Conservation (phyloP, 2,888 invertebrate genomes). For the Parnassius apollo region DNA sequence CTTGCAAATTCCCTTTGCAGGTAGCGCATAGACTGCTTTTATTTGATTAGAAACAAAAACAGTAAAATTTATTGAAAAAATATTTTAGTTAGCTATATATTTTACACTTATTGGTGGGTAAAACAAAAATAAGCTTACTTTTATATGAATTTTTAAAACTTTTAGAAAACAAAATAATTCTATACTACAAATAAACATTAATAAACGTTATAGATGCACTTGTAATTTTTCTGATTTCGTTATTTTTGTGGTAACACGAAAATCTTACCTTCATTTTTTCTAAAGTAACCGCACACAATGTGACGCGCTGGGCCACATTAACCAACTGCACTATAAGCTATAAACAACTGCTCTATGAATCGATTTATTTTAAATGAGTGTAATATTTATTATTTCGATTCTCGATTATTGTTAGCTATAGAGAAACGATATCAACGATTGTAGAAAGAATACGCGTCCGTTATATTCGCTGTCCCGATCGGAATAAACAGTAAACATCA, state of each 20-base stretch:
- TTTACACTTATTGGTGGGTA: too few species aligned
- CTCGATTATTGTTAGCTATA: slow-evolving; percentile 21
- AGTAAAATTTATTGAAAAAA: too few species aligned
- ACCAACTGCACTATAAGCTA: slow-evolving; percentile 20
- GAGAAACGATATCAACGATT: slow-evolving; percentile 23
- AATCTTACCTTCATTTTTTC: slow-evolving; percentile 20
- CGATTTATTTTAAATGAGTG: slow-evolving; percentile 26
- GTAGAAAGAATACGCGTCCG: slow-evolving; percentile 28
- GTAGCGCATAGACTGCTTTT: too few species aligned
- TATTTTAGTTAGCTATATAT: too few species aligned
- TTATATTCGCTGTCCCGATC: slow-evolving; percentile 28
- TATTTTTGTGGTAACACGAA: neutral
- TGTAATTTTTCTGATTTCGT: too few species aligned
- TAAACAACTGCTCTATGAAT: slow-evolving; percentile 19
- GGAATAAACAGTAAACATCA: slow-evolving; percentile 29
- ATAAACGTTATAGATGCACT: too few species aligned
- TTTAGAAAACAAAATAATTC: too few species aligned
- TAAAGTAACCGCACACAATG: slow-evolving; percentile 5
- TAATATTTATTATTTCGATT: slow-evolving; percentile 30
- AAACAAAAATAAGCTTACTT: too few species aligned
- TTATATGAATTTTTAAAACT: too few species aligned
- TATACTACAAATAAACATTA: too few species aligned
- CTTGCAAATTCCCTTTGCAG: too few species aligned
- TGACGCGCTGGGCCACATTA: slow-evolving; percentile 27
- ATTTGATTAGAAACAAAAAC: too few species aligned